Evolutionary conservation across 2,888 invertebrate species (phyloP), one percentile per base, ranked within the genome.

Genomic region (Theretra japonica): DNA sequence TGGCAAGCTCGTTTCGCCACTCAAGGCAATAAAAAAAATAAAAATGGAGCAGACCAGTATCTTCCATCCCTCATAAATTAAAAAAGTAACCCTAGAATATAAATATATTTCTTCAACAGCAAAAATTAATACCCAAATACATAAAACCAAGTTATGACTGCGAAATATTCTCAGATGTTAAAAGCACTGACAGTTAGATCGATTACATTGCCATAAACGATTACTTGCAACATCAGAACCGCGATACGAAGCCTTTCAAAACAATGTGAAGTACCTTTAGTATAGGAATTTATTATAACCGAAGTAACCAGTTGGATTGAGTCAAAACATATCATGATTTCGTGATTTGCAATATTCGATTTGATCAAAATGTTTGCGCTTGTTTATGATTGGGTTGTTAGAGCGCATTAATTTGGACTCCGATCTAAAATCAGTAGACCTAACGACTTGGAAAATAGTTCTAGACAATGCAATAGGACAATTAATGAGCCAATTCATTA

Each of bases 241-340:
- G 53, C 53, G n/a, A 53, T 53, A n/a, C 5, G 19, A 53, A n/a
- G 53, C 19, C n/a, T 53, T 53, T 53, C 53, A 53, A n/a, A 53
- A 53, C 53, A 53, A n/a, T 41, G 15, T 41, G 41, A 41, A 53
- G 53, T n/a, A n/a, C 19, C 19, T 53, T 53, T n/a, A n/a, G 19
- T n/a, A 53, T n/a, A 53, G 53, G 53, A 53, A 53, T 53, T 53
- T 53, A 53, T 53, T 53, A n/a, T 53, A 53, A 53, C n/a, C 53
- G 7, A 41, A 53, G n/a, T 53, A 53, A 53, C 53, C 53, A 15
- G 53, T 53, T 53, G 53, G n/a, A 53, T 53, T 53, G 17, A 17
- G n/a, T 53, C n/a, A 53, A 53, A n/a, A 53, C 50, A 50, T 17
- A 50, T 15, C 6, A 53, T 17, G 53, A n/a, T 19, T n/a, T 41